phyloP scores from a whole-genome alignment of 2,888 invertebrate genomes.

The Leucophenga montana region DNA sequence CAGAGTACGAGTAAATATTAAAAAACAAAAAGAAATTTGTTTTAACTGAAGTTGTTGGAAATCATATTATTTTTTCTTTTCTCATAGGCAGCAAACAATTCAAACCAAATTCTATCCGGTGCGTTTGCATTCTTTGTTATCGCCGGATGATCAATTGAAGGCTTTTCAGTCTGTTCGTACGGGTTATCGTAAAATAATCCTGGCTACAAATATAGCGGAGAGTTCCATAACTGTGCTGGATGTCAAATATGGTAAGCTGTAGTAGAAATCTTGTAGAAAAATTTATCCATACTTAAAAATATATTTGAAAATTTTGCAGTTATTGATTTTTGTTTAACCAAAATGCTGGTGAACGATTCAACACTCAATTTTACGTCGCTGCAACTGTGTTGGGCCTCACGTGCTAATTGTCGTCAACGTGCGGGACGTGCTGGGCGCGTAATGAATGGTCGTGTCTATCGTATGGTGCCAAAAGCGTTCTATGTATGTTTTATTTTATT shows the following conservation, averaged over 20 bases:
- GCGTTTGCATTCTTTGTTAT: constrained; percentile 83
- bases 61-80: too few relatives aligned
- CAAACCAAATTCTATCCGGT: constrained; percentile 51
- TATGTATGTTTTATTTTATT: constrained; percentile 77
- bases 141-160: constrained; percentile 82
- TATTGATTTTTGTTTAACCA: constrained; percentile 95
- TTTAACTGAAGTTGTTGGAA: not conserved
- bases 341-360: constrained; percentile 83
- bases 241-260: constrained; percentile 80
- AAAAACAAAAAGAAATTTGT: not conserved
- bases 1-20: not conserved
- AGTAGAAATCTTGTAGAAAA: not conserved
- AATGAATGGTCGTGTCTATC: constrained; percentile 87
- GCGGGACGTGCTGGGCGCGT: constrained; percentile 94
- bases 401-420: constrained; percentile 90
- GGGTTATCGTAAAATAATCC: constrained; percentile 83
- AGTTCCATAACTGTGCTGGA: constrained; percentile 93
- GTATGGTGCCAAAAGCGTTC: constrained; percentile 81
- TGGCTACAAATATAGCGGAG: constrained; percentile 94
- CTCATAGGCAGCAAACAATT: constrained; percentile 41
- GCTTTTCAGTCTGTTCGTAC: constrained; percentile 73
- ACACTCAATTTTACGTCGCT: constrained; percentile 80
- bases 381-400: constrained; percentile 89
- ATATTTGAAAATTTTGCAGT: constrained; percentile 75
- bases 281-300: not conserved